Evolutionary conservation across 2,113 vertebrate genomes (phyloP).

Genomic region (Forbesichthys agassizii): DNA sequence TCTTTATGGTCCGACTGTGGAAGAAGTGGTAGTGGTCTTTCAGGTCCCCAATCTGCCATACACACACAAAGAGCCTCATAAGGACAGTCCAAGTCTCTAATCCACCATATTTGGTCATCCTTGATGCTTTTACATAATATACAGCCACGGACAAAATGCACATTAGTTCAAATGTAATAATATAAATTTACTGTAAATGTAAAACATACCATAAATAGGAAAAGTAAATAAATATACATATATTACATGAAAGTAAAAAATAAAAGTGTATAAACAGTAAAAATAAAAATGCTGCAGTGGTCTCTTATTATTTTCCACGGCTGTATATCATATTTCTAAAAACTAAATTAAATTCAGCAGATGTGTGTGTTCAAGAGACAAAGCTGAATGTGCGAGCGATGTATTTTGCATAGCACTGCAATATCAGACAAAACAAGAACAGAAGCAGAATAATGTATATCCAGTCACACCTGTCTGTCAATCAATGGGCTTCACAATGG

Average conservation of each 20-base stretch:
- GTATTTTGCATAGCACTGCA: no score
- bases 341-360: not conserved
- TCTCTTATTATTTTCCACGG: no score
- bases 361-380: not conserved
- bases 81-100: not conserved
- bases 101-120: not conserved
- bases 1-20: conserved; percentile 98
- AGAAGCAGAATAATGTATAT: no score
- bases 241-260: no score
- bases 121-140: not conserved
- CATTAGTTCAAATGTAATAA: not conserved
- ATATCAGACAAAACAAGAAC: no score
- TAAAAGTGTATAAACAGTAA: no score
- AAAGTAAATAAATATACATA: no score
- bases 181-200: not conserved
- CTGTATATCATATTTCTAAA: no score
- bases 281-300: no score
- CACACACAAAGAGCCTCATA: conserved; percentile 12
- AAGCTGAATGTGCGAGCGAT: not conserved
- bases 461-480: no score
- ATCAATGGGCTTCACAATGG: no score
- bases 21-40: conserved; percentile 98
- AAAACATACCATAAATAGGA: no score
- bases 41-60: conserved; percentile 90
- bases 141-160: not conserved